Evolutionary conservation across 2,113 vertebrate species (phyloP), one percentile per base, ranked within the genome.

Genomic region (Argyrosomus japonicus): DNA sequence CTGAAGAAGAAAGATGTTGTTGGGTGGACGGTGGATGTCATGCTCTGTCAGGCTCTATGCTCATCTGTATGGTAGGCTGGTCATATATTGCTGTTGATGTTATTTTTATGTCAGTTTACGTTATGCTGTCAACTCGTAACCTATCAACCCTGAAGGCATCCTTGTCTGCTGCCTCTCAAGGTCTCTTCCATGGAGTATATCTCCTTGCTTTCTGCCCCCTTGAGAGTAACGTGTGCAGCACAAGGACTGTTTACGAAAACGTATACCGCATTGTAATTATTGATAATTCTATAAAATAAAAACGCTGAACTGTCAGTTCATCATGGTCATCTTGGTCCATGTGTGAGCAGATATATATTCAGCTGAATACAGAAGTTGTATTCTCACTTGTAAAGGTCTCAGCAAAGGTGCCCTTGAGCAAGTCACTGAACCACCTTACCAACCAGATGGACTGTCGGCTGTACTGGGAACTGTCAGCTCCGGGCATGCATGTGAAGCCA

Each of bases 331-430:
- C 43, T 19, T 43, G 47, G 21, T 47, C 5, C 19, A 5, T 21
- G 60, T 62, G 29, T 21, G 18, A 62, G 29, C 60, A 21, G 29
- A 15, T 4, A 23, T 32, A 18, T 19, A 25, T 43, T 36, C 60
- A 50, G 27, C 23, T 50, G 45, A 73, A n/a, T 29, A 25, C 21
- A 50, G 21, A 32, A 40, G 32, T 67, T 27, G 25, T n/a, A 25
- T 25, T 73, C n/a, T 60, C 43, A 7, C 48, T 14, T n/a, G 12
- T 19, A 15, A 6, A 48, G 36, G 69, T 15, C 53, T 43, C n/a
- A 29, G 51, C 23, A 50, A 13, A 29, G 4, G 3, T 74, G 78
- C 68, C 62, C 13, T 63, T 73, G 40, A 82, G 68, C 62, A 63
- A 68, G 19, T 19, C 50, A 48, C 13, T 43, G 10, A 21, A 62